These are phyloP conservation scores for Mormyrops attenuatus DNA, from an alignment of 2,797 vertebrate genomes.

Conservation along the genomic window DNA sequence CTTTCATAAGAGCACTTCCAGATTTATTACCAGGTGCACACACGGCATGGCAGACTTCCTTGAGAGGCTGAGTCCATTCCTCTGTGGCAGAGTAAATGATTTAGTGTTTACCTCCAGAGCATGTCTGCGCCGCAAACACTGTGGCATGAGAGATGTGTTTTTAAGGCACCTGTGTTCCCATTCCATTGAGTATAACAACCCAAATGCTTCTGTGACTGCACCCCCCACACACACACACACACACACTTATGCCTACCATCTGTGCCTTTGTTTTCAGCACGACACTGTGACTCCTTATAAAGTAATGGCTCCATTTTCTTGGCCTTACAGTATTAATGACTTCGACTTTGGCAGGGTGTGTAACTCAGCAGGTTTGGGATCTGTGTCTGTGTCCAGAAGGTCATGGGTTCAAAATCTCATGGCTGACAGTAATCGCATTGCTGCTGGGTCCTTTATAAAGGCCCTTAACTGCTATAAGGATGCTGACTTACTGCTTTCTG, in stretches of 20 bases:
- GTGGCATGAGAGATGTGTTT: background rate
- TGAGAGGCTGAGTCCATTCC: background rate
- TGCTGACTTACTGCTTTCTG: background rate
- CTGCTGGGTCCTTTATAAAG: background rate
- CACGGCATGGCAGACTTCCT: background rate
- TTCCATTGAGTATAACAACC: background rate
- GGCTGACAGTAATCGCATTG: background rate
- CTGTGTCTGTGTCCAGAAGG: background rate
- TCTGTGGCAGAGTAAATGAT: background rate
- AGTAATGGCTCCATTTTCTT: background rate
- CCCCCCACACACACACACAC: background rate
- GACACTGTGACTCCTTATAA: background rate
- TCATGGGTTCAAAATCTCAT: background rate
- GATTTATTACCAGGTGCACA: background rate
- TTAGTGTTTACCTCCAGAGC: background rate
- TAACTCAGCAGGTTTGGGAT: background rate
- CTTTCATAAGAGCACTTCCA: constrained; percentile 2
- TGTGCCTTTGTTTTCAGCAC: background rate
- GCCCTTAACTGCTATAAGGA: background rate
- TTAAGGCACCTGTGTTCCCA: background rate
- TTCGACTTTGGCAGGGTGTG: background rate
- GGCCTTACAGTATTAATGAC: background rate
- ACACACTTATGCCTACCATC: background rate
- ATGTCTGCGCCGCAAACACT: background rate
- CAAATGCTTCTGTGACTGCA: background rate